These are phyloP conservation scores for Pseudorectes ferrugineus DNA, from an alignment of 2,113 vertebrate genomes.

Conservation along the genomic window DNA sequence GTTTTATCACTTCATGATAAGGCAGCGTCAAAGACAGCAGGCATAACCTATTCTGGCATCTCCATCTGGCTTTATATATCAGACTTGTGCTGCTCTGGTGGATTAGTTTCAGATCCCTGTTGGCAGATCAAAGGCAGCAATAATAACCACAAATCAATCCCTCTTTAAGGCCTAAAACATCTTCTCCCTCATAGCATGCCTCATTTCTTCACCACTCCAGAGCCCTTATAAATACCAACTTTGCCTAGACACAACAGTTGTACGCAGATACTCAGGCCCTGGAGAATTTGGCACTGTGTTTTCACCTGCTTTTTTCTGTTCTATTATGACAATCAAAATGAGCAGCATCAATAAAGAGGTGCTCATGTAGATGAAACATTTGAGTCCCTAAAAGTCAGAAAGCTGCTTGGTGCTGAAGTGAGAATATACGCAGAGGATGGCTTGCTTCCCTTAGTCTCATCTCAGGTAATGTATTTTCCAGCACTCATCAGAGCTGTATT, in stretches of 20 bases:
- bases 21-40: not conserved
- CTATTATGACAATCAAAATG: not conserved
- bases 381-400: not conserved
- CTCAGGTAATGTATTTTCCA: not conserved
- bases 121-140: slow-evolving; percentile 46
- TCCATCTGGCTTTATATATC: slow-evolving; percentile 38
- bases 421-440: not conserved
- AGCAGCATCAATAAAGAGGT: not conserved
- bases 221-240: slow-evolving; percentile 3
- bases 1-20: slow-evolving; percentile 14
- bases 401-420: not conserved
- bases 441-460: not conserved
- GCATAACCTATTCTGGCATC: slow-evolving; percentile 40
- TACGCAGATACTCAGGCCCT: not conserved
- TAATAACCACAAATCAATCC: slow-evolving; percentile 63
- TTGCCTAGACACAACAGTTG: not conserved
- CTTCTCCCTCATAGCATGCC: not conserved
- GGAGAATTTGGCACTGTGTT: not conserved
- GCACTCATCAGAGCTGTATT: not conserved
- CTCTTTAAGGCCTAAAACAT: slow-evolving; percentile 29
- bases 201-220: not conserved
- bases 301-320: not conserved
- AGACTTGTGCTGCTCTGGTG: slow-evolving; percentile 11
- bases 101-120: slow-evolving; percentile 48
- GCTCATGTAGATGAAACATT: not conserved